Evolutionary conservation across 2,888 invertebrate genomes (phyloP).

Genomic region (Andrena camellia): DNA sequence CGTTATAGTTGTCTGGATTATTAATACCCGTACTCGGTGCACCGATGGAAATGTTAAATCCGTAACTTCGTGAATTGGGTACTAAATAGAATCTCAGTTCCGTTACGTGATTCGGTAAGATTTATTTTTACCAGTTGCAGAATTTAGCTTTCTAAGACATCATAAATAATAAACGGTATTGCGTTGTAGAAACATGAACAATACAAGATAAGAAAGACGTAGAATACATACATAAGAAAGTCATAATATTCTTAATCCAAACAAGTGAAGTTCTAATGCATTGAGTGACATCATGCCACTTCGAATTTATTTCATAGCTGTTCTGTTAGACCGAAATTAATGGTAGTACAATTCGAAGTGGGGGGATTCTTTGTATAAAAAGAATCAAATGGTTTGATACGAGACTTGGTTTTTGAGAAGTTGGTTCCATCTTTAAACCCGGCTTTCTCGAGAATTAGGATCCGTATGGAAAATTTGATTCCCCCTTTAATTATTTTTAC

Average conservation of each 20-base stretch:
- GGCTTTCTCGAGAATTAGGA: too few relatives aligned
- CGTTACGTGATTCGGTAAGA: constrained; percentile 26
- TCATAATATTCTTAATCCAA: background rate
- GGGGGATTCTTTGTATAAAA: too few relatives aligned
- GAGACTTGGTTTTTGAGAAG: too few relatives aligned
- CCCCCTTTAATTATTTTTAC: too few relatives aligned
- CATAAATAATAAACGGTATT: background rate
- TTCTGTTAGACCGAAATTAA: too few relatives aligned
- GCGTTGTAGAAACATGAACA: background rate
- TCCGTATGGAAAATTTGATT: too few relatives aligned
- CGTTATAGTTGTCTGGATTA: constrained; percentile 9
- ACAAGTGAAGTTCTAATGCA: background rate
- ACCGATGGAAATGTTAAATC: constrained; percentile 31
- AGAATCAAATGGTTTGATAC: too few relatives aligned
- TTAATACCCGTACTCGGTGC: constrained; percentile 18
- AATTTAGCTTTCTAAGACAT: background rate
- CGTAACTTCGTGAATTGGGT: constrained; percentile 7
- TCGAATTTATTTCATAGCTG: too few relatives aligned
- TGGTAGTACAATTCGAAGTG: too few relatives aligned
- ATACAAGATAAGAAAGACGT: background rate
- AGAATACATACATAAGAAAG: background rate
- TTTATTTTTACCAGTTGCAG: constrained; percentile 9
- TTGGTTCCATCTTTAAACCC: too few relatives aligned
- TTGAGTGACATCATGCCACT: constrained; percentile 32
- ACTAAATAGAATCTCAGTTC: constrained; percentile 17